Evolutionary conservation across 2,888 invertebrate species (phyloP).

Genomic region (Pecten maximus): DNA sequence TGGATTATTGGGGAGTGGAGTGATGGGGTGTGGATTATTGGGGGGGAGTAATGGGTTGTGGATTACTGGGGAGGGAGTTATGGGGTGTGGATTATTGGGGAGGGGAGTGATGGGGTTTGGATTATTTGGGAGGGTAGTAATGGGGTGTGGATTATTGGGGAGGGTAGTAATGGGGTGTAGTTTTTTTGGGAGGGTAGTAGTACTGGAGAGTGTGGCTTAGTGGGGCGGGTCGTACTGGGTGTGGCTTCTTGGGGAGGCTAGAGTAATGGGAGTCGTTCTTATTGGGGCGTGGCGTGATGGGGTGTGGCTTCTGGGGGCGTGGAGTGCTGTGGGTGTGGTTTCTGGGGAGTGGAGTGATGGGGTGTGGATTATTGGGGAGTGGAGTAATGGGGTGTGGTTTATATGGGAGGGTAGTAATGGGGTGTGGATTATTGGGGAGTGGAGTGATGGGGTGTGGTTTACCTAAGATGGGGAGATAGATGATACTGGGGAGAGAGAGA

Average conservation of each 20-base stretch:
- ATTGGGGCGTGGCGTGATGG: background rate
- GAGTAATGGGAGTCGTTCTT: too few relatives aligned
- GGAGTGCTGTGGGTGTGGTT: background rate
- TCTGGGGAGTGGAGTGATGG: background rate
- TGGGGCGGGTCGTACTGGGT: background rate
- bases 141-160: background rate
- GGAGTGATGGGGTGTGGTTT: background rate
- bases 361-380: background rate
- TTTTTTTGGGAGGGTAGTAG: background rate
- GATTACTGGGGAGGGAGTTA: background rate
- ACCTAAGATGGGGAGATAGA: background rate
- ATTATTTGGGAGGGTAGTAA: background rate
- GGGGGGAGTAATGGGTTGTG: too few relatives aligned
- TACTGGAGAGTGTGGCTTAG: background rate
- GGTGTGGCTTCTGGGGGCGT: background rate
- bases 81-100: background rate
- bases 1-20: too few relatives aligned
- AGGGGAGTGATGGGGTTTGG: background rate
- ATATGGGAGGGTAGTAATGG: too few relatives aligned
- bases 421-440: background rate
- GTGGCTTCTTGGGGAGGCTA: background rate
- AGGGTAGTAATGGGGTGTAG: background rate
- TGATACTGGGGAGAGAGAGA: background rate
- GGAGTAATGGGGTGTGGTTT: too few relatives aligned
- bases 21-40: too few relatives aligned